Conservation (phyloP, 64 coral and sea anemone species). For the Pocillopora damicornis region DNA sequence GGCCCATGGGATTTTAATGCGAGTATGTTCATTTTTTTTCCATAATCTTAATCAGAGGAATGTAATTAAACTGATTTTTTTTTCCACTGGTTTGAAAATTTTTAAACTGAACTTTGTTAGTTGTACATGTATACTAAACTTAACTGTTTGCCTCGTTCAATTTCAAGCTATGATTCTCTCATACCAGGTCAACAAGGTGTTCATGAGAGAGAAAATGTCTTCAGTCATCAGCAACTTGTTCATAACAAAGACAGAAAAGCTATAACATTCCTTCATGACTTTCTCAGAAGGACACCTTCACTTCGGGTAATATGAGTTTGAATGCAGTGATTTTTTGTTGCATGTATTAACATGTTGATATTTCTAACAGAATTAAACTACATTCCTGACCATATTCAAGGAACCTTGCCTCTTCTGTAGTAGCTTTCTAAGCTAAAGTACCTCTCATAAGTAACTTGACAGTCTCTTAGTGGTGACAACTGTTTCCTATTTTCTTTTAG, state of each 20-base stretch:
- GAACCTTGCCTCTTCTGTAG: background rate
- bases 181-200: background rate
- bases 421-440: background rate
- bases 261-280: slow-evolving; percentile 21
- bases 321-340: background rate
- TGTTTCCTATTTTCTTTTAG: slow-evolving; percentile 23
- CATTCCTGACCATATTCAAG: too few relatives aligned
- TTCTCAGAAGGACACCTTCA: slow-evolving; percentile 28
- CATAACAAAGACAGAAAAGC: slow-evolving; percentile 10
- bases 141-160: too few relatives aligned
- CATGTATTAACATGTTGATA: background rate
- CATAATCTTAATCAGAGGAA: too few relatives aligned
- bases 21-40: too few relatives aligned
- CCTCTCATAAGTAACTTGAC: too few relatives aligned
- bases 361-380: too few relatives aligned
- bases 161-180: too few relatives aligned
- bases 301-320: slow-evolving; percentile 8
- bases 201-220: background rate
- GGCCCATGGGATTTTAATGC: too few relatives aligned
- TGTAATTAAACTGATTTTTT: too few relatives aligned
- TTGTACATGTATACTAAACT: too few relatives aligned
- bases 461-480: background rate
- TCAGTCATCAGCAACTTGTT: background rate
- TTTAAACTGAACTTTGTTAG: too few relatives aligned
- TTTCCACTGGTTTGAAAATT: too few relatives aligned